Percentiles rank a stretch among this genome's conserved stretches.
Evolutionary conservation across 2,797 vertebrate species (phyloP).

Genomic region (Helicolenus hilgendorfi): DNA sequence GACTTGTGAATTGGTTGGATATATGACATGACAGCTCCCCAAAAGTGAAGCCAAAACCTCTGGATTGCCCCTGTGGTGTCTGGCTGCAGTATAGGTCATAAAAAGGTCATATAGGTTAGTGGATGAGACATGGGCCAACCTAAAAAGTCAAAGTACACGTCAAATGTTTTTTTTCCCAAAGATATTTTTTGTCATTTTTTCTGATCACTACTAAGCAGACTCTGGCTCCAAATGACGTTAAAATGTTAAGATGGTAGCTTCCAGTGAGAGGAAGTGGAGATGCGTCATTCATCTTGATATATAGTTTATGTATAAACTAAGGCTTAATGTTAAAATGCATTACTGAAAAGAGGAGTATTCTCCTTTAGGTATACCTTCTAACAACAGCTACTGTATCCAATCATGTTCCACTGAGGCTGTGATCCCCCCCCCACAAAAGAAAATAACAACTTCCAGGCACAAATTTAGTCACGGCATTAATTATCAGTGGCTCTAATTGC

Average conservation of each 20-base stretch:
- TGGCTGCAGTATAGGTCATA: no score
- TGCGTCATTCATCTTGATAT: no score
- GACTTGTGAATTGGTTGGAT: background rate
- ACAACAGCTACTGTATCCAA: background rate
- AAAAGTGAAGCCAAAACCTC: no score
- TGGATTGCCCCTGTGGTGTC: no score
- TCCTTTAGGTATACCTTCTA: background rate
- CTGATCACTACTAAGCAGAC: background rate
- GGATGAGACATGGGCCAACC: rapidly evolving
- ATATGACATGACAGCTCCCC: no score
- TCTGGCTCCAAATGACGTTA: no score
- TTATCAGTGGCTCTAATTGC: slow-evolving; percentile 68
- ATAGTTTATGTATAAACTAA: background rate
- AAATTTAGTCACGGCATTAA: slow-evolving; percentile 60
- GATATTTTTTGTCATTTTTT: no score
- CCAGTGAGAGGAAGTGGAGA: no score
- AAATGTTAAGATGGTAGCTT: no score
- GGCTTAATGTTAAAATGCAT: background rate
- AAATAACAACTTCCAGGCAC: slow-evolving; percentile 5
- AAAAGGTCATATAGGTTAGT: no score
- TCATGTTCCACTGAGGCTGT: slow-evolving; percentile 1
- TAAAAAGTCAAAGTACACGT: no score
- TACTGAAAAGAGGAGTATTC: background rate
- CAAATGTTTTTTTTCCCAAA: no score
- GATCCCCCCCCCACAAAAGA: background rate